Conservation (phyloP, 2,888 invertebrate genomes). For the Apotomis capreana region DNA sequence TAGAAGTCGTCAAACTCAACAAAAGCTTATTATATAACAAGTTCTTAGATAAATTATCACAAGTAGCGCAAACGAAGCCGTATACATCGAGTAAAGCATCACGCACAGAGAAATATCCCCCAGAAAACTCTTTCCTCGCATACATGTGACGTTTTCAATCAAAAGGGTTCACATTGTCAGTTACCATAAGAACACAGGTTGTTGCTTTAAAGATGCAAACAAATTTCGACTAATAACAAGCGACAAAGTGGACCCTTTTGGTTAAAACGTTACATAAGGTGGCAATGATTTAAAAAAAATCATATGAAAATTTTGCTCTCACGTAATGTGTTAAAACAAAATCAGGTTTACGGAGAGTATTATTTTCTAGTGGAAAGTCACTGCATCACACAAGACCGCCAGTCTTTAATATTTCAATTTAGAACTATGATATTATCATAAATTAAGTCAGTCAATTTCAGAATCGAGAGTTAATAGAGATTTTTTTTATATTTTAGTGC, state of each 20-base stretch:
- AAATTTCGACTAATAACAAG: no score
- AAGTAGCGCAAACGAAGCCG: conserved; percentile 73
- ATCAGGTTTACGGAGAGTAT: no score
- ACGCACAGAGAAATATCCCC: not conserved
- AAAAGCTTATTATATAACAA: conserved; percentile 60
- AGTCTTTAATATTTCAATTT: conserved; percentile 16
- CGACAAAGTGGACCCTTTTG: no score
- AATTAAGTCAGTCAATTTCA: conserved; percentile 11
- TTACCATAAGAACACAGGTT: no score
- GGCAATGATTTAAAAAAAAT: no score
- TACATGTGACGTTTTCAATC: no score
- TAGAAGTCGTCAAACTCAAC: conserved; percentile 66
- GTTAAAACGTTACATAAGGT: no score
- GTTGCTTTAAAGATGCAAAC: no score
- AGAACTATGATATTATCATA: conserved; percentile 12
- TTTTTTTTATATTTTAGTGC: not conserved
- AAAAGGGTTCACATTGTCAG: no score
- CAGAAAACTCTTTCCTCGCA: not conserved
- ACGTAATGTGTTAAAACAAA: no score
- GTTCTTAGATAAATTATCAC: conserved; percentile 50
- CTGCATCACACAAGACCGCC: conserved; percentile 25
- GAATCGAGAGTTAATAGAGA: conserved; percentile 3
- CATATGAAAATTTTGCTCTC: no score
- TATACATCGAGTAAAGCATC: conserved; percentile 56
- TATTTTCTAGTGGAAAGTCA: not conserved